Percentiles rank a stretch among this genome's conserved stretches.
These are phyloP conservation scores for Donacobius atricapilla DNA, from an alignment of 2,113 vertebrate genomes.

Conservation along the genomic window DNA sequence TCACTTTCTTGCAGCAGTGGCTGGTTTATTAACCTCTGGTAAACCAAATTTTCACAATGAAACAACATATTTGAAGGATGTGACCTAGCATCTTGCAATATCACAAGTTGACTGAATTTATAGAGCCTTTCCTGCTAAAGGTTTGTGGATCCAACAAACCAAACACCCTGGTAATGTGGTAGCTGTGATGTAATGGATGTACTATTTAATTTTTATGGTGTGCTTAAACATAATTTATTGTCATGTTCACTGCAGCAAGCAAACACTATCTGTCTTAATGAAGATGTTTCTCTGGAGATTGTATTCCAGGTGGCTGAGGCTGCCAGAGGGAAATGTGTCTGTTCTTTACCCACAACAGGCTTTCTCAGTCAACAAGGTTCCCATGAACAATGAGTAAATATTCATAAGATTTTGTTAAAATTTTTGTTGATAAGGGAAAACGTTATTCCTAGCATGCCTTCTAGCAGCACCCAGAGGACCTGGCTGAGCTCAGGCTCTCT, in stretches of 20 bases:
- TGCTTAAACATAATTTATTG: background rate
- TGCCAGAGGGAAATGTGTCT: background rate
- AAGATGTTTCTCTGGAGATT: background rate
- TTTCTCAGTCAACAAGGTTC: background rate
- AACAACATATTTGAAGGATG: background rate
- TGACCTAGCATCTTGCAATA: background rate
- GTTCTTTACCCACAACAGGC: background rate
- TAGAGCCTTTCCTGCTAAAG: background rate
- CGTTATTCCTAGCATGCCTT: background rate
- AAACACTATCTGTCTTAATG: background rate
- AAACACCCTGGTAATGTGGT: background rate
- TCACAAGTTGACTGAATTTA: background rate
- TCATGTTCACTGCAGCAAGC: background rate
- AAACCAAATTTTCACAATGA: background rate
- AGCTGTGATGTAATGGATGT: background rate
- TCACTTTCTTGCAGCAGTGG: background rate
- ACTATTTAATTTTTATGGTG: background rate
- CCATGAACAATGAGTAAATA: background rate
- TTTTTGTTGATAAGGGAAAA: background rate
- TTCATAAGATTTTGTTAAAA: background rate
- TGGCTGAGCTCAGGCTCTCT: background rate
- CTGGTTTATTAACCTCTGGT: background rate
- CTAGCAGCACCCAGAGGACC: background rate
- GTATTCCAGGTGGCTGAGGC: background rate
- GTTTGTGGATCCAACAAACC: background rate